These are phyloP conservation scores for Phthorimaea operculella DNA, from an alignment of 1,140 invertebrate genomes.

Conservation along the genomic window DNA sequence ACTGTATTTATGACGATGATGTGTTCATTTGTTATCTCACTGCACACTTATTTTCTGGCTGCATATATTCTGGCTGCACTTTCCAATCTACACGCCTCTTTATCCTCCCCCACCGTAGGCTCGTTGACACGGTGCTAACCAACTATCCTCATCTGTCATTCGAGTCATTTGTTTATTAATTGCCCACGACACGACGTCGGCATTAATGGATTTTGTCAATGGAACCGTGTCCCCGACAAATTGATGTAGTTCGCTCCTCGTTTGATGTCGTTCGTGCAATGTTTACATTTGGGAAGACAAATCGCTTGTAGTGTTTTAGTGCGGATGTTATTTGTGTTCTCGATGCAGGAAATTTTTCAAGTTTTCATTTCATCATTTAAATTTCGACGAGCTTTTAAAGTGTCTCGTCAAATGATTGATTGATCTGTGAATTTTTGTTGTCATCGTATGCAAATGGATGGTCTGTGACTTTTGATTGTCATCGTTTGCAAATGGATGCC, in stretches of 20 bases:
- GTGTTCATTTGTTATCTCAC: no score
- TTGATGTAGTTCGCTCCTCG: conserved; percentile 19
- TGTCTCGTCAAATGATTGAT: not conserved
- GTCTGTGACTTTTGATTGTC: not conserved
- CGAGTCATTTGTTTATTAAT: conserved; percentile 62
- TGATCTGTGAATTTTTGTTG: not conserved
- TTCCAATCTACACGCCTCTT: conserved; percentile 4
- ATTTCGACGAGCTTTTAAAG: not conserved
- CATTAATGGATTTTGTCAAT: conserved; percentile 64
- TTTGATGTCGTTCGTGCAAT: conserved; percentile 51
- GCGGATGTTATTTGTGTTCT: conserved; percentile 1
- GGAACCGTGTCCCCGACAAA: conserved; percentile 37
- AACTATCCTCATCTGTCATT: conserved; percentile 50
- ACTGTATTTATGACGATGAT: no score
- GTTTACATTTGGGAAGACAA: conserved; percentile 53
- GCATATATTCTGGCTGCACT: not conserved
- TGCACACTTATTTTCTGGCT: no score
- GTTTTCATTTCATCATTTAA: not conserved
- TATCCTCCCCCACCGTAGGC: conserved; percentile 22
- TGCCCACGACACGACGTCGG: conserved; percentile 33
- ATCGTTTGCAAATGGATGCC: not conserved
- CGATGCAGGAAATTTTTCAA: not conserved
- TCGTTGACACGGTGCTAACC: conserved; percentile 45
- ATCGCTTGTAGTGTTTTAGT: conserved; percentile 25
- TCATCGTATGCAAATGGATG: not conserved